These are phyloP conservation scores for Nibea albiflora DNA, from an alignment of 2,113 vertebrate genomes.

Conservation along the genomic window DNA sequence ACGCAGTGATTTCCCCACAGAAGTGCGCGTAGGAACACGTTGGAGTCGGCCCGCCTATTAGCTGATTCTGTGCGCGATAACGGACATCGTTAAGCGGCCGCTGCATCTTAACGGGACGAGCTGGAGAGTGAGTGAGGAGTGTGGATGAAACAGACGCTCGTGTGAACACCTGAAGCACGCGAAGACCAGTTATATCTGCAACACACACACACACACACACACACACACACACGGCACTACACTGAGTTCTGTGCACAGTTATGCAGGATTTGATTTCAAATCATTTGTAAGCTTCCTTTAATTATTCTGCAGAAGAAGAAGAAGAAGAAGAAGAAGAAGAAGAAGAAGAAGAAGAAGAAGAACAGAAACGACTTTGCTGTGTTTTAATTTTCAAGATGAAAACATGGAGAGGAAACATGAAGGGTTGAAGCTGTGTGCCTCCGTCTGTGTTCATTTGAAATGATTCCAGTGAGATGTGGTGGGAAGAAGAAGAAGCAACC, in stretches of 20 bases:
- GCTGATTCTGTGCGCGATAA: constrained; percentile 15
- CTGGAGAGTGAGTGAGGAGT: not conserved
- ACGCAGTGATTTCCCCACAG: constrained; percentile 36
- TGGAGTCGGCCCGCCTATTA: not conserved
- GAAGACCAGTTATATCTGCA: constrained; percentile 26
- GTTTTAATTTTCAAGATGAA: not conserved
- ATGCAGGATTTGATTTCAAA: not conserved
- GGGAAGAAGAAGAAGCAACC: not conserved
- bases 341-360: not conserved
- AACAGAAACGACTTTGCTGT: not conserved
- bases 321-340: not conserved
- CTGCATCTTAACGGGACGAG: not conserved
- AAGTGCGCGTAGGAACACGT: constrained; percentile 29
- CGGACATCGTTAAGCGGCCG: constrained; percentile 33
- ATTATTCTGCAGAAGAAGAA: not conserved
- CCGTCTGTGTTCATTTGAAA: not conserved
- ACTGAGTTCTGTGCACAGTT: not conserved
- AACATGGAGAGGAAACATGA: too few relatives aligned
- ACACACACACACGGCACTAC: constrained; percentile 13
- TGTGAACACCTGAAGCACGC: not conserved
- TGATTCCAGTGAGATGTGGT: not conserved
- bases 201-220: not conserved
- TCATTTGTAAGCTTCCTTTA: not conserved
- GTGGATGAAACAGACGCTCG: too few relatives aligned
- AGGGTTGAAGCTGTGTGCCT: not conserved